These are phyloP conservation scores for Philaethria dido DNA, from an alignment of 2,888 invertebrate species.

Conservation along the genomic window DNA sequence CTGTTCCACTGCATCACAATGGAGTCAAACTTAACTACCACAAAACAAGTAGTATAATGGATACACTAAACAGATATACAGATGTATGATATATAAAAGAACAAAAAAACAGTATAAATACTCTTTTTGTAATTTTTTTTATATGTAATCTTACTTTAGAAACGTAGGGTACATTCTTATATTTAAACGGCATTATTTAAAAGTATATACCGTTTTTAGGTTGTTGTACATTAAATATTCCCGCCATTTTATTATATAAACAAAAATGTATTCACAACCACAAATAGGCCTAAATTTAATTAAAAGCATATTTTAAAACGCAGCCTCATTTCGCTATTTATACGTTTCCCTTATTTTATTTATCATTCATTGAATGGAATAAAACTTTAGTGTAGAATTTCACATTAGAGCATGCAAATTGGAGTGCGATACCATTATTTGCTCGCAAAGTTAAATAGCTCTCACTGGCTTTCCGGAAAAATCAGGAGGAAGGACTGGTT, in stretches of 20 bases:
- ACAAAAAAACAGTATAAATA: too few relatives aligned
- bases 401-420: conserved; percentile 65
- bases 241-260: not conserved
- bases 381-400: conserved; percentile 59
- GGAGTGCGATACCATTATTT: conserved; percentile 64
- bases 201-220: not conserved
- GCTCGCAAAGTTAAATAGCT: conserved; percentile 72
- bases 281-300: conserved; percentile 23
- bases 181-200: not conserved
- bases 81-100: too few relatives aligned
- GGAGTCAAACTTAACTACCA: too few relatives aligned
- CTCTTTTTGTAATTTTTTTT: too few relatives aligned
- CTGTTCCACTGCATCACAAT: too few relatives aligned
- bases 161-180: not conserved
- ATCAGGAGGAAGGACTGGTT: conserved; percentile 50
- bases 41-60: too few relatives aligned
- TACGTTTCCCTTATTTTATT: conserved; percentile 36
- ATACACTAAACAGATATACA: too few relatives aligned
- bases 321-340: conserved; percentile 35
- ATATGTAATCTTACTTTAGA: too few relatives aligned
- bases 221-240: not conserved
- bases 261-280: conserved; percentile 6
- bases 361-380: conserved; percentile 51
- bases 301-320: conserved; percentile 23
- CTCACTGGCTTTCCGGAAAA: conserved; percentile 60